Percentiles rank a stretch among this genome's conserved stretches.
phyloP scores from a whole-genome alignment of 2,113 vertebrate species.

The Triplophysa tibetana region DNA sequence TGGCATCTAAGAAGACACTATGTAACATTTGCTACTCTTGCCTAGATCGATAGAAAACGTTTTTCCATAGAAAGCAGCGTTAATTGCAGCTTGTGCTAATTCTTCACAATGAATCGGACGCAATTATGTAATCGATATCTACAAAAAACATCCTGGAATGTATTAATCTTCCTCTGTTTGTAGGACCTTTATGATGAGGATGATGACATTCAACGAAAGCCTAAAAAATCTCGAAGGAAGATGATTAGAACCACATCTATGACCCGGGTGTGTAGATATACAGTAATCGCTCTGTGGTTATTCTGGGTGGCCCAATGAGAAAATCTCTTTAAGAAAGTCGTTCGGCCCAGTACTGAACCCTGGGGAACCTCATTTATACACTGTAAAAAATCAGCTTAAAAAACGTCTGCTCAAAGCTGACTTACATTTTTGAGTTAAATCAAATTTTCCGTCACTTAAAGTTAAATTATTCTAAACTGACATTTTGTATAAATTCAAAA shows the following conservation, averaged over 20 bases:
- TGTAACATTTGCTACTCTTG: no score
- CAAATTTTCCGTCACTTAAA: no score
- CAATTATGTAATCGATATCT: background rate
- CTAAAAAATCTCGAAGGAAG: conserved; percentile 67
- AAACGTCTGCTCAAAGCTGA: background rate
- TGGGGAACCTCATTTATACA: conserved; percentile 8
- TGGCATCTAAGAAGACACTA: no score
- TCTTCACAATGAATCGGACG: no score
- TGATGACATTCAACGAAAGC: conserved; percentile 65
- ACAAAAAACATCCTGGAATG: background rate
- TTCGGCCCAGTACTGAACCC: background rate
- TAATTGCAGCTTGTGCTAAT: no score
- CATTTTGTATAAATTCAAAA: no score
- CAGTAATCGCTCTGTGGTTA: background rate
- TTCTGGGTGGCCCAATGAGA: background rate
- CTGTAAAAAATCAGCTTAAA: background rate
- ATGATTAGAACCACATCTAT: conserved; percentile 66
- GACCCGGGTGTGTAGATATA: conserved; percentile 56
- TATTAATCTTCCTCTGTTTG: conserved; percentile 2
- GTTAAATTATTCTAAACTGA: no score
- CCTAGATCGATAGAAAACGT: no score
- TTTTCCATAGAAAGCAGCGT: no score
- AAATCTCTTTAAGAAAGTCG: background rate
- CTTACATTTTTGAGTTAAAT: no score
- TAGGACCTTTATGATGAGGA: conserved; percentile 71